Conservation (phyloP, 2,888 invertebrate genomes). For the Tachina lurida region DNA sequence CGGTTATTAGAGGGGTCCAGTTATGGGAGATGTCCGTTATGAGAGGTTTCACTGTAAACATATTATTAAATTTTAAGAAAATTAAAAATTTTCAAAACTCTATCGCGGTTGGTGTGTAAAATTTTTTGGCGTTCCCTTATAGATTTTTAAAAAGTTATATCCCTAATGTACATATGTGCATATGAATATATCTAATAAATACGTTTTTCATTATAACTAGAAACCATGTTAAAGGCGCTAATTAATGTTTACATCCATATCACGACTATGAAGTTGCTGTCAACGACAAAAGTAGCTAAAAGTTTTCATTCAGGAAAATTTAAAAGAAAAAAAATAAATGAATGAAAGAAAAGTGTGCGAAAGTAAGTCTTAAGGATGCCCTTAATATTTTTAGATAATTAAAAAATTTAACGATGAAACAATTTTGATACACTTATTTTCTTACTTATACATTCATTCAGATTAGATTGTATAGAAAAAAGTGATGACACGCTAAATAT, state of each 20-base stretch:
- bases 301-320: conserved; percentile 43
- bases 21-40: too few species aligned
- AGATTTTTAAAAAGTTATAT: too few species aligned
- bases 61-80: too few species aligned
- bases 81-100: too few species aligned
- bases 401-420: too few species aligned
- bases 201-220: background rate
- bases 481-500: background rate
- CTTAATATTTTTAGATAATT: too few species aligned
- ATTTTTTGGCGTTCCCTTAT: too few species aligned
- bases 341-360: background rate
- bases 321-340: background rate
- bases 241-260: conserved; percentile 40
- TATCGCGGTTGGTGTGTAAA: too few species aligned
- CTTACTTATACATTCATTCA: too few species aligned
- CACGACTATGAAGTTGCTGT: conserved; percentile 41
- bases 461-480: background rate
- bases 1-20: too few species aligned
- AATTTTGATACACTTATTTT: background rate
- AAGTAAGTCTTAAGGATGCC: background rate
- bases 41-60: too few species aligned
- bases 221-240: conserved; percentile 31
- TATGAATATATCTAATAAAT: background rate
- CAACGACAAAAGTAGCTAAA: conserved; percentile 1
- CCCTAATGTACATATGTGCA: too few species aligned